Conservation (phyloP, 2,113 vertebrate genomes). For the Sinocyclocheilus anshuiensis region DNA sequence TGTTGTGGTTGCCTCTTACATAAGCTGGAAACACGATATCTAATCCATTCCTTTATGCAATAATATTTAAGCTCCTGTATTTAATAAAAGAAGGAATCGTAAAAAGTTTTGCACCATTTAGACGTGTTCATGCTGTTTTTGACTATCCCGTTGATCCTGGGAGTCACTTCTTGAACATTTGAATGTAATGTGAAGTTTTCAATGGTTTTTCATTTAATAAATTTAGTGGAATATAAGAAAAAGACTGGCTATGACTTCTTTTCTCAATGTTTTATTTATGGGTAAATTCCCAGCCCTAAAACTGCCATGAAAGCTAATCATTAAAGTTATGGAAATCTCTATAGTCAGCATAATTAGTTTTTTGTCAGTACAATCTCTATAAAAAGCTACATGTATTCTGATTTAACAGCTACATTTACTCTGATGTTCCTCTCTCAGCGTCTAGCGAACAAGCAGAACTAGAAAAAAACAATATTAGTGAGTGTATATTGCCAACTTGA, state of each 20-base stretch:
- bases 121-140: neutral
- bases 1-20: neutral
- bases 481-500: neutral
- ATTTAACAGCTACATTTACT: too few species aligned
- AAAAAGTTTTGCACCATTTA: constrained; percentile 12
- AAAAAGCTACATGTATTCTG: neutral
- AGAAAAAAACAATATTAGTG: neutral
- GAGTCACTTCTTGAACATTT: constrained; percentile 28
- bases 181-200: constrained; percentile 32
- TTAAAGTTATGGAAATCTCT: neutral
- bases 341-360: neutral
- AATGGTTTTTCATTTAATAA: constrained; percentile 17
- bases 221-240: constrained; percentile 5
- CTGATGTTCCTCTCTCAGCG: neutral
- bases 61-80: neutral
- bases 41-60: constrained; percentile 17
- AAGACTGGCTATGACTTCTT: neutral
- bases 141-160: constrained; percentile 23
- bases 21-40: constrained; percentile 9
- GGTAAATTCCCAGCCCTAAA: too few species aligned
- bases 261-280: too few species aligned
- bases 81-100: neutral
- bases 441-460: neutral
- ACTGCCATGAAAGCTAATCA: neutral
- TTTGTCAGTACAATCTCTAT: neutral